Conservation (phyloP, 1,140 invertebrate species). For the Cyrtorhinus lividipennis region DNA sequence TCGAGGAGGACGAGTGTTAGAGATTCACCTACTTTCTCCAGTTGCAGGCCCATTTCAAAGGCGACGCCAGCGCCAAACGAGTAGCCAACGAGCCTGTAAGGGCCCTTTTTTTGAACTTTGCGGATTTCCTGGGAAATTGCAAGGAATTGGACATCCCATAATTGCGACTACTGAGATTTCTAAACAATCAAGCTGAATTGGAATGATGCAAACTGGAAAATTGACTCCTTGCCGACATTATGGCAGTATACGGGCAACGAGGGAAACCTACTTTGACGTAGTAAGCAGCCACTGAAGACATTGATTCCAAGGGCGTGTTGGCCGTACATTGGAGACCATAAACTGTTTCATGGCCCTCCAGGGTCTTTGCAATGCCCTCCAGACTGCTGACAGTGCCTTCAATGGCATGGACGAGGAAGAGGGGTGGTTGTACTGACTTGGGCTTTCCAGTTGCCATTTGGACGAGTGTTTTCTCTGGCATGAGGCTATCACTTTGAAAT, state of each 20-base stretch:
- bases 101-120: slow-evolving; percentile 59
- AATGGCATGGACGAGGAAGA: slow-evolving; percentile 79
- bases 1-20: slow-evolving; percentile 68
- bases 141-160: neutral
- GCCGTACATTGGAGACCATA: slow-evolving; percentile 80
- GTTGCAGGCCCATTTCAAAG: slow-evolving; percentile 78
- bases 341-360: slow-evolving; percentile 49
- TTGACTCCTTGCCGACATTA: neutral
- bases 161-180: neutral
- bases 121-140: slow-evolving; percentile 53
- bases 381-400: slow-evolving; percentile 69
- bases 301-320: slow-evolving; percentile 53
- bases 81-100: slow-evolving; percentile 80
- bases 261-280: slow-evolving; percentile 44
- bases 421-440: slow-evolving; percentile 31
- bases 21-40: slow-evolving; percentile 52
- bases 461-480: slow-evolving; percentile 49
- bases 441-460: slow-evolving; percentile 38
- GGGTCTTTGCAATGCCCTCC: slow-evolving; percentile 46
- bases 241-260: neutral
- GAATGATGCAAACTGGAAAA: neutral
- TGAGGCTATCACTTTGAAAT: slow-evolving; percentile 35
- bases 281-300: slow-evolving; percentile 57
- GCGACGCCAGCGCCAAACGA: slow-evolving; percentile 86
- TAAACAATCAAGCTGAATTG: neutral